Evolutionary conservation across 1,140 invertebrate genomes (phyloP).

Genomic region (Drosophila arizonae): DNA sequence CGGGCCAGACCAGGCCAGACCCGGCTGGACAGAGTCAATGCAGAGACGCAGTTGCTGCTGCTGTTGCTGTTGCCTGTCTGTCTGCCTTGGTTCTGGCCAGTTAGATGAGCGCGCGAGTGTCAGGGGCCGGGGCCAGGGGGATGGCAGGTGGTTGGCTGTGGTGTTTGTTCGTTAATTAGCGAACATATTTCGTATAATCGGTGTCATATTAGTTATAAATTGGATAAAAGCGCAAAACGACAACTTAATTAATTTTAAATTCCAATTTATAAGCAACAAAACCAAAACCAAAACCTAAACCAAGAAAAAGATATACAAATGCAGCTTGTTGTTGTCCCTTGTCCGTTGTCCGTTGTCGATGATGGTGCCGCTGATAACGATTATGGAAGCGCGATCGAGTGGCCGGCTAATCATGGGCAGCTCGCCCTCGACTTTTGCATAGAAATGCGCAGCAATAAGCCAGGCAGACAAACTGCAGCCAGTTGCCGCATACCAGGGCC

Average conservation of each 20-base stretch:
- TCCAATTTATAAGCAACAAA: slow-evolving; percentile 78
- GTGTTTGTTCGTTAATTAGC: slow-evolving; percentile 83
- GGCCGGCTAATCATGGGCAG: slow-evolving; percentile 57
- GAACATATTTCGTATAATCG: slow-evolving; percentile 83
- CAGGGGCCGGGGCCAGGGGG: background rate
- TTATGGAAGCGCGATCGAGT: slow-evolving; percentile 45
- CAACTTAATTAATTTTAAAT: slow-evolving; percentile 83
- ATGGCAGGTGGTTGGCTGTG: slow-evolving; percentile 32
- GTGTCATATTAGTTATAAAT: slow-evolving; percentile 83
- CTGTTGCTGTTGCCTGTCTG: slow-evolving; percentile 62
- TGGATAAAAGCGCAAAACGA: slow-evolving; percentile 83
- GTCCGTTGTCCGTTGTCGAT: slow-evolving; percentile 33
- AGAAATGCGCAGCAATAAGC: slow-evolving; percentile 43
- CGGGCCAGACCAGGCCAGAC: background rate
- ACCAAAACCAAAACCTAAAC: background rate
- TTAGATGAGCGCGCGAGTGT: slow-evolving; percentile 36
- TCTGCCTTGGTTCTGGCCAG: slow-evolving; percentile 57
- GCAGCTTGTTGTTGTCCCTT: slow-evolving; percentile 25
- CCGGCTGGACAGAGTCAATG: background rate
- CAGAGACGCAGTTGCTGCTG: background rate
- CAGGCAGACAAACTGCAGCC: slow-evolving; percentile 47
- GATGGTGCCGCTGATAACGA: slow-evolving; percentile 72
- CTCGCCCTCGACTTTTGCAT: slow-evolving; percentile 21
- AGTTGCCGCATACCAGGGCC: slow-evolving; percentile 4
- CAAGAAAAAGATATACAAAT: slow-evolving; percentile 22